Percentiles rank a stretch among this genome's conserved stretches.
These are phyloP conservation scores for Holacanthus passer DNA, from an alignment of 2,113 vertebrate species.

Conservation along the genomic window DNA sequence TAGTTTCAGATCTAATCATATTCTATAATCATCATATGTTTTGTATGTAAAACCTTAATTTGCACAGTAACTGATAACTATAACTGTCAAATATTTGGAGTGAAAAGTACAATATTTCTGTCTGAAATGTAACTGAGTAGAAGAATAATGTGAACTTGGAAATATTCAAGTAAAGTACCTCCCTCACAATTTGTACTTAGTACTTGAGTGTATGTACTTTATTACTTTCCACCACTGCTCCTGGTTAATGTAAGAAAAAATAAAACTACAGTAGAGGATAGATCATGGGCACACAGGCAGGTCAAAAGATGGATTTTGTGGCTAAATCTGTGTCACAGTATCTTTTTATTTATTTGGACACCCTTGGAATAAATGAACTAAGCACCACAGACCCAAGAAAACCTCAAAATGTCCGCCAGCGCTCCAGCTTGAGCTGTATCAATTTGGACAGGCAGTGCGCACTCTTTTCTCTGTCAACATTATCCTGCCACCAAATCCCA, in stretches of 20 bases:
- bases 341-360: conserved; percentile 24
- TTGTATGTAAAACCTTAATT: no score
- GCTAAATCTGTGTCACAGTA: conserved; percentile 17
- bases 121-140: neutral
- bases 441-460: conserved; percentile 34
- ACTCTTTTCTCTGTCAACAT: conserved; percentile 56
- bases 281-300: neutral
- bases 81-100: neutral
- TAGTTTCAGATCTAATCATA: neutral
- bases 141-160: neutral
- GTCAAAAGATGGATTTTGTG: conserved; percentile 18
- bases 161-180: neutral
- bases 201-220: neutral
- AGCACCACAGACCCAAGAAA: conserved; percentile 20
- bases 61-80: no score
- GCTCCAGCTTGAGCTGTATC: conserved; percentile 54
- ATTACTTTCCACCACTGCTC: neutral
- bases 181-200: neutral
- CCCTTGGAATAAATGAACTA: conserved; percentile 19
- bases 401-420: conserved; percentile 46
- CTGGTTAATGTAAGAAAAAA: neutral
- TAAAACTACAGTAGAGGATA: neutral
- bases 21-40: neutral
- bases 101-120: neutral
- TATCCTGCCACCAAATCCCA: conserved; percentile 52